Percentiles rank a stretch among this genome's conserved stretches.
Evolutionary conservation across 2,797 vertebrate species (phyloP).

Genomic region (Cuniculus paca): DNA sequence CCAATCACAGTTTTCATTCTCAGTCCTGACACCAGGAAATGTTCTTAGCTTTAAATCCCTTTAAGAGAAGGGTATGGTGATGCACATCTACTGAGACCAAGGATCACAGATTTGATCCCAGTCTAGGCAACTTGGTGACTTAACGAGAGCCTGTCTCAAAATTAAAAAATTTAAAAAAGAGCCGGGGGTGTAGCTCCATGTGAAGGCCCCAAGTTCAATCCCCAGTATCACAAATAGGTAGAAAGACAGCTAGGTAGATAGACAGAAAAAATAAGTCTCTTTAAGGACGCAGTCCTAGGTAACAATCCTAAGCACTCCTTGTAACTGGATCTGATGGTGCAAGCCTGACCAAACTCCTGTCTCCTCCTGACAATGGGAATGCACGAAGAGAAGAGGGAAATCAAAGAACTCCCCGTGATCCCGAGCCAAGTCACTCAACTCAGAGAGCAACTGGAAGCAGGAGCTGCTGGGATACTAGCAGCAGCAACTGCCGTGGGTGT

Average conservation of each 20-base stretch:
- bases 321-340: accelerated
- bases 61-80: not conserved
- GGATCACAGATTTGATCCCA: not conserved
- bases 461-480: not conserved
- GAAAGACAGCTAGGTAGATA: not conserved
- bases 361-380: not conserved
- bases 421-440: not conserved
- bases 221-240: not conserved
- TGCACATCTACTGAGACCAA: not conserved
- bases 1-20: not conserved
- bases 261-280: not conserved
- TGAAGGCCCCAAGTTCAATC: not conserved
- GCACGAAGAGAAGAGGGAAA: not conserved
- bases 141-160: not conserved
- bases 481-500: not conserved
- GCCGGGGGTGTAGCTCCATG: not conserved
- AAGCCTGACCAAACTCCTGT: not conserved
- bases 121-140: not conserved
- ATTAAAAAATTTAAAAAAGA: not conserved
- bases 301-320: not conserved
- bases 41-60: not conserved
- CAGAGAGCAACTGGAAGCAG: not conserved
- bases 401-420: not conserved
- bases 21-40: not conserved
- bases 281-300: not conserved